A percentile compares a stretch with the other conserved stretches of the same genome.
These are phyloP conservation scores for Psittacula derbiana DNA, from an alignment of 2,797 vertebrate species.

Conservation along the genomic window DNA sequence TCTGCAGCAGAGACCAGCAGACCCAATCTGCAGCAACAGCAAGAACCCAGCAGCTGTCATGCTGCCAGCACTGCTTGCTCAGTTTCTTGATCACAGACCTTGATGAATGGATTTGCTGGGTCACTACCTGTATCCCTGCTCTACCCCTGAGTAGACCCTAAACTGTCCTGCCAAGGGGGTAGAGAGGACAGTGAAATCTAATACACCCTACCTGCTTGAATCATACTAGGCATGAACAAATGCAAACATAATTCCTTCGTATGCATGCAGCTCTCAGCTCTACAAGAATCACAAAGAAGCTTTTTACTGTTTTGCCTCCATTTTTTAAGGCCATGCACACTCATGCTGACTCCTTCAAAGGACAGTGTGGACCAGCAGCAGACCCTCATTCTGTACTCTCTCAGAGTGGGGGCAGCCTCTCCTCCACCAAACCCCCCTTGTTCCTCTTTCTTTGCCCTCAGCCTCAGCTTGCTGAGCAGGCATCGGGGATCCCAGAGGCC, in stretches of 20 bases:
- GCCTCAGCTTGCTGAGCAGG: background rate
- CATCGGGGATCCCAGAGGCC: rapidly evolving
- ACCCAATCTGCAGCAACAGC: background rate
- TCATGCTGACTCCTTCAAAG: background rate
- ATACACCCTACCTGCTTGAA: background rate
- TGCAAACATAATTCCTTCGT: rapidly evolving
- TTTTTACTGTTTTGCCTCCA: background rate
- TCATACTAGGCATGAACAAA: background rate
- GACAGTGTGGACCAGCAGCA: background rate
- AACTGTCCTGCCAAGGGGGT: background rate
- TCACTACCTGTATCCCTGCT: background rate
- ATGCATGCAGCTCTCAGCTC: background rate
- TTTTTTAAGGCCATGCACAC: background rate
- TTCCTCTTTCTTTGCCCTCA: background rate
- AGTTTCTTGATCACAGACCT: background rate
- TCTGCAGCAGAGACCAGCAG: background rate
- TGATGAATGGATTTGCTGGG: background rate
- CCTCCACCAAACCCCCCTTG: background rate
- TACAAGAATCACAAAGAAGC: background rate
- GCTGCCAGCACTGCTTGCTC: background rate
- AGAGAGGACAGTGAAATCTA: background rate
- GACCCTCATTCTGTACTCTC: background rate
- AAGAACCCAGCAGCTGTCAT: background rate
- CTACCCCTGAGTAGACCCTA: background rate
- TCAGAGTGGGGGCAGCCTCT: background rate